Evolutionary conservation across 2,797 vertebrate genomes (phyloP).

Genomic region (Ammospiza maritima): DNA sequence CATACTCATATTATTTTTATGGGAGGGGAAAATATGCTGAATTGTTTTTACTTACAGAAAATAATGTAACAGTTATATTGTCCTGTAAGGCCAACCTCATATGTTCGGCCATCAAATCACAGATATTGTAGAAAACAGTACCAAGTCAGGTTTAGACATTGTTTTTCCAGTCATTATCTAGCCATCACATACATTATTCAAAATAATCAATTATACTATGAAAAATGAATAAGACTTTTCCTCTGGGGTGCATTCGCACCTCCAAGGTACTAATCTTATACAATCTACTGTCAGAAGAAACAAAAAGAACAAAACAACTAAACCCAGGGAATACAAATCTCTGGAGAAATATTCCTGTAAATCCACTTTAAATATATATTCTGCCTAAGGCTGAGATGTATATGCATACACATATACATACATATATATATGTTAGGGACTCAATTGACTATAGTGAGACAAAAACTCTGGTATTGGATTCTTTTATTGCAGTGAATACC

Average conservation of each 20-base stretch:
- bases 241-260: conserved; percentile 48
- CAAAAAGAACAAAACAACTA: background rate
- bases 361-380: conserved; percentile 15
- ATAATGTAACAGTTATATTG: background rate
- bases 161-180: conserved; percentile 67
- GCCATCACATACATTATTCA: conserved; percentile 75
- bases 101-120: conserved; percentile 19
- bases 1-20: background rate
- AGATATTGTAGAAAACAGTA: background rate
- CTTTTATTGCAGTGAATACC: background rate
- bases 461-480: background rate
- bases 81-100: background rate
- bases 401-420: background rate
- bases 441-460: background rate
- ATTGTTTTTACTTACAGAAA: background rate
- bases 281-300: background rate
- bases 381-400: conserved; percentile 18
- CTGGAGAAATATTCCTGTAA: conserved; percentile 22
- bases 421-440: background rate
- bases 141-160: conserved; percentile 51
- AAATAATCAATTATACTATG: conserved; percentile 78
- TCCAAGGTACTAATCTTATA: conserved; percentile 41
- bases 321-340: background rate
- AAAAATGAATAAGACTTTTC: conserved; percentile 73
- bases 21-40: background rate